Evolutionary conservation across 2,113 vertebrate genomes (phyloP).

Genomic region (Noctilio leporinus): DNA sequence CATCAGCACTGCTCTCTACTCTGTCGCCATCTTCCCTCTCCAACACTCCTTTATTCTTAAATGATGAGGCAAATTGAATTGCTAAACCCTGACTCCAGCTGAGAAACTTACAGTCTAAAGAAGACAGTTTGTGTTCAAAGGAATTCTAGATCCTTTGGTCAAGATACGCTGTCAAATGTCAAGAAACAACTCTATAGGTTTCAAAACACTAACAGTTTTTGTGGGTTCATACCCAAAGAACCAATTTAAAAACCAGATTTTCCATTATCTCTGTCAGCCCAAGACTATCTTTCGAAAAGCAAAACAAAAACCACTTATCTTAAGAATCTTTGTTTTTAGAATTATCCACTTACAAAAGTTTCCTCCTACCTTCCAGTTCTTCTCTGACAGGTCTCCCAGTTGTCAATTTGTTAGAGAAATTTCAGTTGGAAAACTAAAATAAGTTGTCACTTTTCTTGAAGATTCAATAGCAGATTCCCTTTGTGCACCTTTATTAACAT

Average conservation of each 20-base stretch:
- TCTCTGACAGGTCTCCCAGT: conserved; percentile 39
- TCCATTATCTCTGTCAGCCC: not conserved
- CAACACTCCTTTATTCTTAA: conserved; percentile 38
- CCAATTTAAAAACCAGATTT: conserved; percentile 19
- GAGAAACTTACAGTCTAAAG: conserved; percentile 50
- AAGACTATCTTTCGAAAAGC: conserved; percentile 31
- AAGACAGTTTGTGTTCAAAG: not conserved
- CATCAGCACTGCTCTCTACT: too few species aligned
- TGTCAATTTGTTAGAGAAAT: conserved; percentile 56
- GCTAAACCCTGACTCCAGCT: not conserved
- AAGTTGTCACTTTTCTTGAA: conserved; percentile 46
- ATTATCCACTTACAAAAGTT: conserved; percentile 19
- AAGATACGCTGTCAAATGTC: conserved; percentile 20
- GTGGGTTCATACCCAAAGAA: not conserved
- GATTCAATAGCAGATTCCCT: conserved; percentile 24
- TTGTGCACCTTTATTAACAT: conserved; percentile 32
- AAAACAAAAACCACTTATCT: conserved; percentile 33
- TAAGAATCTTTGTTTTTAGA: conserved; percentile 24
- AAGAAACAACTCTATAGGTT: conserved; percentile 27
- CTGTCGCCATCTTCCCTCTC: too few species aligned
- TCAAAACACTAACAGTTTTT: conserved; percentile 46
- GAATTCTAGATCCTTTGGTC: conserved; percentile 22
- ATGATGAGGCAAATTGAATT: conserved; percentile 21
- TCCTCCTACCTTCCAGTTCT: not conserved
- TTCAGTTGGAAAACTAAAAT: conserved; percentile 39